Percentiles rank a stretch among this genome's conserved stretches.
Evolutionary conservation across 2,113 vertebrate species (phyloP).

Genomic region (Antechinus stuartii): DNA sequence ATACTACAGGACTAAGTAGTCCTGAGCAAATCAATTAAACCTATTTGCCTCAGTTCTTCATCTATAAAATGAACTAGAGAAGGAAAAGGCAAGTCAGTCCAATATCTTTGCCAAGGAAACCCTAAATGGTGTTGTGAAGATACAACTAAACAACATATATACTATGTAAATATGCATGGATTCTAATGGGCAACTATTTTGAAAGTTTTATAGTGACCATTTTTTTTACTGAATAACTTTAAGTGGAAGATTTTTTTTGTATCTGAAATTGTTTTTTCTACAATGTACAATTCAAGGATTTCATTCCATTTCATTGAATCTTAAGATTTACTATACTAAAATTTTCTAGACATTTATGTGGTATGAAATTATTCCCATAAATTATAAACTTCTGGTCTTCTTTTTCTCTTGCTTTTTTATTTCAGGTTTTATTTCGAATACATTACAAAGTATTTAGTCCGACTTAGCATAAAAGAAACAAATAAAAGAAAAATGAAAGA

Average conservation of each 20-base stretch:
- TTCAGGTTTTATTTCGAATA: constrained; percentile 74
- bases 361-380: constrained; percentile 76
- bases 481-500: too few relatives aligned
- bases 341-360: constrained; percentile 67
- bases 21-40: too few relatives aligned
- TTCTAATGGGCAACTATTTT: constrained; percentile 53
- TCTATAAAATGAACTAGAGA: too few relatives aligned
- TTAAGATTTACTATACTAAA: constrained; percentile 69
- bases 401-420: constrained; percentile 53
- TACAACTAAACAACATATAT: neutral
- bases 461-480: constrained; percentile 67
- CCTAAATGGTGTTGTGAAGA: too few relatives aligned
- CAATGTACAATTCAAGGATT: constrained; percentile 66
- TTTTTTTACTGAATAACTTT: constrained; percentile 55
- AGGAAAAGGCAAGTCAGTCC: too few relatives aligned
- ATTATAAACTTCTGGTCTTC: constrained; percentile 71
- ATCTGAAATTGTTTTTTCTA: constrained; percentile 73
- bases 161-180: neutral
- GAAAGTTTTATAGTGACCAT: constrained; percentile 60
- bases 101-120: too few relatives aligned
- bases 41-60: too few relatives aligned
- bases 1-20: too few relatives aligned
- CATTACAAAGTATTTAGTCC: constrained; percentile 73
- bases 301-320: constrained; percentile 72
- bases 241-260: constrained; percentile 68